phyloP scores from a whole-genome alignment of 2,797 vertebrate species.

The Centroberyx gerrardi region DNA sequence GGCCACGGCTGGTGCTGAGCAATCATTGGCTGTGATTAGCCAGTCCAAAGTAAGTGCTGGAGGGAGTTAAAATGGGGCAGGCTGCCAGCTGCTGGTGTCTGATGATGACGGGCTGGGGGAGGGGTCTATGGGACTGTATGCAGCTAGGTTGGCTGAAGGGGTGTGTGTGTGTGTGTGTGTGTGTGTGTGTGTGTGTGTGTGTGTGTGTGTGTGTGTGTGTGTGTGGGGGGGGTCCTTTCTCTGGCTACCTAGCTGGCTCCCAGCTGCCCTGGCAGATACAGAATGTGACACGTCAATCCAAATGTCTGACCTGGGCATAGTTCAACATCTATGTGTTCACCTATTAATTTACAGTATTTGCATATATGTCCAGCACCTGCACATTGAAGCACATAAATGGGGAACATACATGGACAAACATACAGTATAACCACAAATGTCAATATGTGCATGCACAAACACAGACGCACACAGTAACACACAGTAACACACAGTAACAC shows the following conservation, averaged over 20 bases:
- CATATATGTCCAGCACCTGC: background rate
- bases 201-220: background rate
- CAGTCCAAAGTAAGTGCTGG: conserved; percentile 86
- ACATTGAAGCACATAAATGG: conserved; percentile 6
- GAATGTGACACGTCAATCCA: conserved; percentile 60
- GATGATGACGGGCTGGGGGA: conserved; percentile 66
- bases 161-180: background rate
- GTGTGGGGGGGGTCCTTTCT: conserved; percentile 18
- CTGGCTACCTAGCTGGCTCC: conserved; percentile 70
- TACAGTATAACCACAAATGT: conserved; percentile 21
- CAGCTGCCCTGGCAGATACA: conserved; percentile 69
- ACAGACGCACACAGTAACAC: background rate
- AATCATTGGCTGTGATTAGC: conserved; percentile 94
- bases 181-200: background rate
- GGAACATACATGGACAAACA: background rate
- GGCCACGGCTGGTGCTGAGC: conserved; percentile 86
- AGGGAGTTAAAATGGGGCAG: conserved; percentile 87
- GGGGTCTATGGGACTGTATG: conserved; percentile 43
- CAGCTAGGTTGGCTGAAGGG: conserved; percentile 21
- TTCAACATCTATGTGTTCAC: conserved; percentile 25
- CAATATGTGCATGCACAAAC: background rate
- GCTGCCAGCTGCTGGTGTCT: conserved; percentile 89
- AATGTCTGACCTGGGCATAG: conserved; percentile 22
- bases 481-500: background rate
- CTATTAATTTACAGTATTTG: background rate